Conservation (phyloP, 2,797 vertebrate species). For the Sylvilagus floridanus region DNA sequence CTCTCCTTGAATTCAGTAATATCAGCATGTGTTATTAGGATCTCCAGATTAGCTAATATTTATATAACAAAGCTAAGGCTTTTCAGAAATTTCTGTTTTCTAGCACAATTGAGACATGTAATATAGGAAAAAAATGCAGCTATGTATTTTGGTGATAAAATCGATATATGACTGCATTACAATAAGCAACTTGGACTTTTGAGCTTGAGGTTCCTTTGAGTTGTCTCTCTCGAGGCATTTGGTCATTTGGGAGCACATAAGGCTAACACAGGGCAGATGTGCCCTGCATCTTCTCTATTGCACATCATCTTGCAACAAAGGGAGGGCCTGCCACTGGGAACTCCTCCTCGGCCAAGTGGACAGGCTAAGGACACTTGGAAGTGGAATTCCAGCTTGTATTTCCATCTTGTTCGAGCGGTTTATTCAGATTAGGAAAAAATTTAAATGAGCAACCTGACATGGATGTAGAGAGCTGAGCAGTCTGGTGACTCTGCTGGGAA, state of each 20-base stretch:
- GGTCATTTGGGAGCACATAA: not conserved
- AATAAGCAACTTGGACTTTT: not conserved
- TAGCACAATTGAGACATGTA: not conserved
- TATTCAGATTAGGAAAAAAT: slow-evolving; percentile 64
- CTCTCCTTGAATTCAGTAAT: slow-evolving; percentile 47
- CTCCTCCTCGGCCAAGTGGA: not conserved
- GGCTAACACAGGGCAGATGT: not conserved
- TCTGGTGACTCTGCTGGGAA: not conserved
- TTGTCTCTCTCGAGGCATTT: not conserved
- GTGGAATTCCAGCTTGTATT: slow-evolving; percentile 56
- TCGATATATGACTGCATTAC: not conserved
- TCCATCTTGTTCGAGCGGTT: not conserved
- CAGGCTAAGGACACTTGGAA: not conserved
- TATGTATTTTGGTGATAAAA: not conserved
- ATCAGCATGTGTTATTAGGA: not conserved
- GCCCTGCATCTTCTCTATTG: not conserved
- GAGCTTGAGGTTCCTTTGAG: not conserved
- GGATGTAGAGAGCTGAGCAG: slow-evolving; percentile 19
- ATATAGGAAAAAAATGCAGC: slow-evolving; percentile 28
- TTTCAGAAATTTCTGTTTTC: slow-evolving; percentile 17
- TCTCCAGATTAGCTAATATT: not conserved
- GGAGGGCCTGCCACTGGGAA: not conserved
- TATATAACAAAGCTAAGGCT: slow-evolving; percentile 9
- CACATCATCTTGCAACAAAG: rapidly evolving
- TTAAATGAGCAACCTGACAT: slow-evolving; percentile 33